phyloP scores from a whole-genome alignment of 2,113 vertebrate species.

The Semnornis frantzii region DNA sequence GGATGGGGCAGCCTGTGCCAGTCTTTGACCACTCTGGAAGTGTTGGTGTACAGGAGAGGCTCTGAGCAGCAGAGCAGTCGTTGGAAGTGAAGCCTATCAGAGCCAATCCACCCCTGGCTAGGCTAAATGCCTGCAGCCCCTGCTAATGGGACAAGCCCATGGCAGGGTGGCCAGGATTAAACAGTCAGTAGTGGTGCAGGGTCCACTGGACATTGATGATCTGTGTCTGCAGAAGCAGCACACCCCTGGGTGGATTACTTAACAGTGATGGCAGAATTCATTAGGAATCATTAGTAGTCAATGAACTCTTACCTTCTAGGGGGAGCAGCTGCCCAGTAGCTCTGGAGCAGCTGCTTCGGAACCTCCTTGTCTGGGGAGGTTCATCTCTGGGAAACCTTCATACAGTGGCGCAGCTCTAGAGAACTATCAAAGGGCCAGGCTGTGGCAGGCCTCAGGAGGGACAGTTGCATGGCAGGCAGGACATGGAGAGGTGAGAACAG shows the following conservation, averaged over 20 bases:
- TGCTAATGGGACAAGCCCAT: not conserved
- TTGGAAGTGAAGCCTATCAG: conserved; percentile 6
- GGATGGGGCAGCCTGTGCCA: no score
- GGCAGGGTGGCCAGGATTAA: not conserved
- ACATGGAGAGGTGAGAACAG: not conserved
- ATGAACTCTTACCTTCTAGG: not conserved
- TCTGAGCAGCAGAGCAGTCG: not conserved
- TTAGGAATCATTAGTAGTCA: not conserved
- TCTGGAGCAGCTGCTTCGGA: not conserved
- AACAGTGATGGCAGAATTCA: not conserved
- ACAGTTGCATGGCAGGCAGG: not conserved
- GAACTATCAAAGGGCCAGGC: not conserved
- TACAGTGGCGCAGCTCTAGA: not conserved
- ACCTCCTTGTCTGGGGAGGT: rapidly evolving
- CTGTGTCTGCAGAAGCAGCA: not conserved
- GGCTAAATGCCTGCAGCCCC: not conserved
- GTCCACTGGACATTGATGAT: conserved; percentile 24
- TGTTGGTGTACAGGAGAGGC: not conserved
- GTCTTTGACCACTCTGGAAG: not conserved
- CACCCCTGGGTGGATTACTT: not conserved
- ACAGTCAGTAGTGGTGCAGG: conserved; percentile 11
- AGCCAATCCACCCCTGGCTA: conserved; percentile 32
- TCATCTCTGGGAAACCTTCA: not conserved
- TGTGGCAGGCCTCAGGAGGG: not conserved
- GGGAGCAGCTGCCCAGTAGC: not conserved